Base-by-base conservation (phyloP, 2,888 invertebrate species). In the Dasypogon diadema region DNA sequence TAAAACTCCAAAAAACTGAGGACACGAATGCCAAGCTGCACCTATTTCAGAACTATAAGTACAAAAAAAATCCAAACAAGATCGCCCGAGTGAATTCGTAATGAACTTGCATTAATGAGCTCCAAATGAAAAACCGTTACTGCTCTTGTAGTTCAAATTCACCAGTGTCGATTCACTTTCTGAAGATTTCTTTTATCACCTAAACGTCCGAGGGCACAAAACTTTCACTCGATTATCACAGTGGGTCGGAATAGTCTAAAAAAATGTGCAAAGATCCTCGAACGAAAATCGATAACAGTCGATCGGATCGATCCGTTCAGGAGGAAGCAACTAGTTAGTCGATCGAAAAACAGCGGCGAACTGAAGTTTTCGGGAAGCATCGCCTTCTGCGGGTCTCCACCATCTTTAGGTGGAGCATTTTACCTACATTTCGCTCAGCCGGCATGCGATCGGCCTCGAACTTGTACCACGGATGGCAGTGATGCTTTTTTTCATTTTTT, bases 271-370 rank as follows among this genome's bases (percentile, higher is more conserved):
- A 2, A 12, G 42, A 42, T 42, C 42, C 42, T 42, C 42, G 42
- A 42, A 42, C 42, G 42, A 8, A 30, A 5, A 42, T 42, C 42
- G n/a, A 12, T 42, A n/a, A n/a, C n/a, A 42, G 12, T 3, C 8
- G n/a, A 12, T 12, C 42, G 42, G n/a, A 3, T 12, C 21, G 60
- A 60, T 60, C 18, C 18, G 65, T 42, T 48, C 2, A 8, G 46
- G 65, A 48, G 14, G 34, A 34, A 68, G 21, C 22, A 48, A 26
- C 18, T 21, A 68, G 48, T 68, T 68, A 56, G 74, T 74, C 74
- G 76, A 76, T 74, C 58, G 74, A 42, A 76, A 76, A 76, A 76
- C 76, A 56, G 65, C 74, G 76, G 73, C 56, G 68, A 74, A 76
- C 76, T 76, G 76, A 70, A 70, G 30, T 54, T 70, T 48, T 68